Conservation (phyloP, 2,888 invertebrate species). For the Pardosa pseudoannulata region DNA sequence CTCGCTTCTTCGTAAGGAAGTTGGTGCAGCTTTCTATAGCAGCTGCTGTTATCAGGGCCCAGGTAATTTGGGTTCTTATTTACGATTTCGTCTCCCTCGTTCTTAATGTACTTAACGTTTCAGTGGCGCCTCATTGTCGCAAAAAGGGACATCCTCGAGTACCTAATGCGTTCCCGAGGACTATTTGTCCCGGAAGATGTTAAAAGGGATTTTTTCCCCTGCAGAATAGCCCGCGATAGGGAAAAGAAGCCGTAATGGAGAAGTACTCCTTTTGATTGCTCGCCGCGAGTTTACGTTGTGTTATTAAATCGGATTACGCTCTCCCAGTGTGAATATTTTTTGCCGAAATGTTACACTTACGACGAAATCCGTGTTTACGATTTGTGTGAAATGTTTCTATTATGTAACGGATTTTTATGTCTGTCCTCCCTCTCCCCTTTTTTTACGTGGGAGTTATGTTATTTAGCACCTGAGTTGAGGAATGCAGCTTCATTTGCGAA, state of each 20-base stretch:
- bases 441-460: no score
- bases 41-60: no score
- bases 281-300: neutral
- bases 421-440: no score
- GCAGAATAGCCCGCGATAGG: neutral
- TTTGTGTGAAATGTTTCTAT: no score
- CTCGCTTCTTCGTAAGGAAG: no score
- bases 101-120: slow-evolving; percentile 4
- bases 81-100: neutral
- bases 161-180: neutral
- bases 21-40: no score
- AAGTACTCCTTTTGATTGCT: neutral
- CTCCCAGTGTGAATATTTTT: no score
- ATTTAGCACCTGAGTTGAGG: no score
- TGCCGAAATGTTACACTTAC: no score
- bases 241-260: neutral
- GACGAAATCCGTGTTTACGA: no score
- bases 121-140: neutral
- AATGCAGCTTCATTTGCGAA: no score
- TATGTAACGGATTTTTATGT: no score
- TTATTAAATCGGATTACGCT: neutral
- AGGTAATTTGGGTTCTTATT: neutral
- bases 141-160: neutral
- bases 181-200: neutral
- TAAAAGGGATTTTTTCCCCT: neutral